Evolutionary conservation across 2,888 invertebrate genomes (phyloP).

Genomic region (Elmis aenea): DNA sequence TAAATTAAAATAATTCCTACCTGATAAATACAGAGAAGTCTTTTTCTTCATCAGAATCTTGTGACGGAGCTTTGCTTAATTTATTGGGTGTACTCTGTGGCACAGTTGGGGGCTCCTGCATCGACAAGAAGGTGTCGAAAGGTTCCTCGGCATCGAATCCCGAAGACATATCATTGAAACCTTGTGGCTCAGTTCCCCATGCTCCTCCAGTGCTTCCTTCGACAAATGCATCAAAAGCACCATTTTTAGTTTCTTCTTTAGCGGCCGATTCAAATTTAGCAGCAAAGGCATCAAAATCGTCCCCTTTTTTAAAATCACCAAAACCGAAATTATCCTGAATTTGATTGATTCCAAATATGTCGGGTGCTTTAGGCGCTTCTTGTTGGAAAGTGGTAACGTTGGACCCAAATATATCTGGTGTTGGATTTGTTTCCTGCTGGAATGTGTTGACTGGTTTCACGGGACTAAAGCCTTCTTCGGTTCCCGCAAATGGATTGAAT

Average conservation of each 20-base stretch:
- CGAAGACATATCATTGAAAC: conserved; percentile 35
- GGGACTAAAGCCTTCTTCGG: conserved; percentile 34
- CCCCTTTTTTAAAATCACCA: conserved; percentile 11
- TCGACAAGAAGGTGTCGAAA: conserved; percentile 75
- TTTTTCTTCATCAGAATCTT: conserved; percentile 73
- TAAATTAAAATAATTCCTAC: no score
- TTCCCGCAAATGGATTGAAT: conserved; percentile 49
- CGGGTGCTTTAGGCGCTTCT: no score
- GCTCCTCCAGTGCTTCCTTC: conserved; percentile 38
- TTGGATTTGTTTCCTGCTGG: conserved; percentile 3
- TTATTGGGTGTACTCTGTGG: conserved; percentile 63
- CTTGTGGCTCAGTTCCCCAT: conserved; percentile 46
- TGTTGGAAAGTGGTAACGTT: conserved; percentile 2
- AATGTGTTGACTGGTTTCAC: conserved; percentile 24
- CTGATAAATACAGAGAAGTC: conserved; percentile 79
- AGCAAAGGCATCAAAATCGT: conserved; percentile 81
- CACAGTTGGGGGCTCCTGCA: conserved; percentile 68
- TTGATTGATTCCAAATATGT: conserved; percentile 18
- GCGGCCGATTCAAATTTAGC: conserved; percentile 78
- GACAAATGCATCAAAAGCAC: conserved; percentile 53
- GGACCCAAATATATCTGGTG: conserved; percentile 28
- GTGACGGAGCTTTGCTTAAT: conserved; percentile 58
- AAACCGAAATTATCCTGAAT: conserved; percentile 24
- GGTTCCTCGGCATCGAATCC: conserved; percentile 68
- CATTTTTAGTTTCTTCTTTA: conserved; percentile 47